Conservation (phyloP, 2,113 vertebrate genomes). For the Apeltes quadracus region DNA sequence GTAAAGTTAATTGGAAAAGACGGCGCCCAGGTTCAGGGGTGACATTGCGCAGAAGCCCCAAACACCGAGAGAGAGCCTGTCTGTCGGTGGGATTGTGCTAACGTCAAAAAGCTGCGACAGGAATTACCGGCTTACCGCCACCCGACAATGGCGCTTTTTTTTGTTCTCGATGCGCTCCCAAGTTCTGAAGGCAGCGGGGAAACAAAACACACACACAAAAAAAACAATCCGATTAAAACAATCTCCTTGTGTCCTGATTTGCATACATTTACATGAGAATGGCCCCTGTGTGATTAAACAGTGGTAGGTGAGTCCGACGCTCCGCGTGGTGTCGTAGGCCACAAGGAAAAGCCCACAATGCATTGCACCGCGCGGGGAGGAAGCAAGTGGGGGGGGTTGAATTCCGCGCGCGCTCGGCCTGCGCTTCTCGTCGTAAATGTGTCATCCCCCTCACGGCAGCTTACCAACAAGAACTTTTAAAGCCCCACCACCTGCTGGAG, state of each 20-base stretch:
- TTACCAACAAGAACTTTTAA: slow-evolving; percentile 81
- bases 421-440: slow-evolving; percentile 73
- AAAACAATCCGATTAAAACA: slow-evolving; percentile 82
- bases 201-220: slow-evolving; percentile 42
- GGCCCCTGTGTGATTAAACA: slow-evolving; percentile 71
- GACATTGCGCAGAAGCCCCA: slow-evolving; percentile 63
- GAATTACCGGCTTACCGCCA: slow-evolving; percentile 76
- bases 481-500: slow-evolving; percentile 77
- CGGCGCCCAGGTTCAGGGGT: slow-evolving; percentile 69
- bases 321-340: slow-evolving; percentile 62
- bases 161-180: slow-evolving; percentile 66
- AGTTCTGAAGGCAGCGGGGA: slow-evolving; percentile 71
- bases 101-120: slow-evolving; percentile 74
- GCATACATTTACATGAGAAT: slow-evolving; percentile 82
- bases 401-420: slow-evolving; percentile 52
- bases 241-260: slow-evolving; percentile 79
- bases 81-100: slow-evolving; percentile 67
- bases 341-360: slow-evolving; percentile 63
- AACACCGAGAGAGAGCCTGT: slow-evolving; percentile 62
- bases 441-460: slow-evolving; percentile 75
- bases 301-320: slow-evolving; percentile 71
- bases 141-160: slow-evolving; percentile 74
- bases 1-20: slow-evolving; percentile 74
- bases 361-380: slow-evolving; percentile 40
- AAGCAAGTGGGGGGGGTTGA: background rate